A percentile compares a stretch with the other conserved stretches of the same genome.
Evolutionary conservation across 2,797 vertebrate genomes (phyloP).

Genomic region (Setipinna tenuifilis): DNA sequence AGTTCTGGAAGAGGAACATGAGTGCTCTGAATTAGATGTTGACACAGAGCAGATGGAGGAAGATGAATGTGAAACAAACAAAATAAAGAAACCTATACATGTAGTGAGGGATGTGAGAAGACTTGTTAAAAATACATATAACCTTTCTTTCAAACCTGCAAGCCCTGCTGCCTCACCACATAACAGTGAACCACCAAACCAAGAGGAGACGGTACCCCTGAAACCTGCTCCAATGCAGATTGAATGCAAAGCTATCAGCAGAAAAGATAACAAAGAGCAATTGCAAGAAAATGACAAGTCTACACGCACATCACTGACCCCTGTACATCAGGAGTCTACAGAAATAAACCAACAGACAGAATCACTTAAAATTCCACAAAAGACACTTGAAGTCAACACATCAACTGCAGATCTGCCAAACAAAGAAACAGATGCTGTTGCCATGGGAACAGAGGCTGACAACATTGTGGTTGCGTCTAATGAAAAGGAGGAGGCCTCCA

Average conservation of each 20-base stretch:
- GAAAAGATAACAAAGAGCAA: slow-evolving; percentile 67
- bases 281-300: slow-evolving; percentile 25
- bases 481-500: slow-evolving; percentile 12
- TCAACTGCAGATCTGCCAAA: slow-evolving; percentile 46
- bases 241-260: slow-evolving; percentile 79
- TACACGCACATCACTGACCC: slow-evolving; percentile 44
- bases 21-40: background rate
- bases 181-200: slow-evolving; percentile 45
- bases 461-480: slow-evolving; percentile 6
- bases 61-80: slow-evolving; percentile 56
- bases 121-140: slow-evolving; percentile 88
- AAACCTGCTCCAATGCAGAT: slow-evolving; percentile 74
- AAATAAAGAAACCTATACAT: slow-evolving; percentile 74
- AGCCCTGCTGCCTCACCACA: slow-evolving; percentile 39
- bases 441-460: slow-evolving; percentile 14
- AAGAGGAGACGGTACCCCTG: slow-evolving; percentile 57
- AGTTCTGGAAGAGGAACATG: slow-evolving; percentile 20
- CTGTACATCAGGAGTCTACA: slow-evolving; percentile 35
- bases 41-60: slow-evolving; percentile 53
- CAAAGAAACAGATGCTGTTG: slow-evolving; percentile 39
- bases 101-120: slow-evolving; percentile 88
- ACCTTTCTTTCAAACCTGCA: slow-evolving; percentile 77
- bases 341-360: slow-evolving; percentile 46
- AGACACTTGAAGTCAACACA: slow-evolving; percentile 32
- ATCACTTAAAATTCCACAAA: slow-evolving; percentile 38